phyloP scores from a whole-genome alignment of 2,113 vertebrate species.

The Amphiprion percula region DNA sequence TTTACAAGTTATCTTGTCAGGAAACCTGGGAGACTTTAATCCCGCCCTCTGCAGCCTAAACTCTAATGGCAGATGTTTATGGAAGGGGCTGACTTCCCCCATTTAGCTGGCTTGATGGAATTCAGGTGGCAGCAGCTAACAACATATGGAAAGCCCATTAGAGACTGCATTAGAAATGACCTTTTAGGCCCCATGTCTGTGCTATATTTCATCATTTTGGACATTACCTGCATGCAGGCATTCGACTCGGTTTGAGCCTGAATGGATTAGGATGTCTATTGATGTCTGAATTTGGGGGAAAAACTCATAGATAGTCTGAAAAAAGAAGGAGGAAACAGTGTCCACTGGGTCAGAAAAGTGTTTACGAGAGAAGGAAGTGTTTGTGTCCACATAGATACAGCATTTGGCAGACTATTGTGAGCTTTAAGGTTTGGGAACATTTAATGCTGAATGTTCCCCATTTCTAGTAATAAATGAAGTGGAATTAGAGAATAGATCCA shows the following conservation, averaged over 20 bases:
- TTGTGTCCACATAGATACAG: background rate
- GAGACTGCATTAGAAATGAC: slow-evolving; percentile 69
- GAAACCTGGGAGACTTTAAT: slow-evolving; percentile 58
- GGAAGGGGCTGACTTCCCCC: slow-evolving; percentile 42
- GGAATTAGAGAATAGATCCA: no score
- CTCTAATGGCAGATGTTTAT: slow-evolving; percentile 76
- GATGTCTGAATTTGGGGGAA: slow-evolving; percentile 55
- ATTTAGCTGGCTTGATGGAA: slow-evolving; percentile 72
- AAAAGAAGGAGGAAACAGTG: slow-evolving; percentile 9
- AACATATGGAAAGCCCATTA: slow-evolving; percentile 71
- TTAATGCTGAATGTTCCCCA: background rate
- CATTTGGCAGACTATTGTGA: background rate
- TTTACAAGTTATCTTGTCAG: slow-evolving; percentile 80
- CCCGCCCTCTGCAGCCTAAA: slow-evolving; percentile 55
- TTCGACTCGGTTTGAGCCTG: slow-evolving; percentile 27
- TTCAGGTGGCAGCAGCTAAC: slow-evolving; percentile 69
- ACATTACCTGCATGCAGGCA: slow-evolving; percentile 48
- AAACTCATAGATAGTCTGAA: slow-evolving; percentile 1
- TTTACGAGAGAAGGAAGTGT: background rate
- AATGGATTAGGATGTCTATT: slow-evolving; percentile 46
- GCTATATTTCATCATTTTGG: slow-evolving; percentile 65
- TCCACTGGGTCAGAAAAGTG: background rate
- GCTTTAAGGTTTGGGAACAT: no score
- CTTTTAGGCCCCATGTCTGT: slow-evolving; percentile 58
- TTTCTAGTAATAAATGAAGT: background rate